Conservation (phyloP, 2,113 vertebrate species). For the Pipa parva region DNA sequence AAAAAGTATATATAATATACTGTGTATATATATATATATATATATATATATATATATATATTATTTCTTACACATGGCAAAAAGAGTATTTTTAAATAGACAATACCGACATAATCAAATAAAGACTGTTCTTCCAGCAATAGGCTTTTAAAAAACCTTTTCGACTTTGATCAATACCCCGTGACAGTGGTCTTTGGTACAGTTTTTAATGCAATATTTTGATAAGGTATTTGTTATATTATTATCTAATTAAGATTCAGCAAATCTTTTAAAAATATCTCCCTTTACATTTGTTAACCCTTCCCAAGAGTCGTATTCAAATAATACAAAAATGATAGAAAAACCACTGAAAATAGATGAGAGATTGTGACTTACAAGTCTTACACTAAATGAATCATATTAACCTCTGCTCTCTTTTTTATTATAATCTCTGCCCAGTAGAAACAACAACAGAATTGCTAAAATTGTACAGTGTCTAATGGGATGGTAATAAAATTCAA, state of each 20-base stretch:
- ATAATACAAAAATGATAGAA: conserved; percentile 48
- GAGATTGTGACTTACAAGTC: conserved; percentile 61
- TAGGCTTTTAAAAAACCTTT: no score
- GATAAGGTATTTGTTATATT: background rate
- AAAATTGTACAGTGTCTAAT: conserved; percentile 81
- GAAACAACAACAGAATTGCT: conserved; percentile 84
- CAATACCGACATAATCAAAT: no score
- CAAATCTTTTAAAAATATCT: background rate
- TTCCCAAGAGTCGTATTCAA: conserved; percentile 20
- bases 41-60: no score
- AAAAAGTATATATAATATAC: no score
- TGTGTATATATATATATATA: no score
- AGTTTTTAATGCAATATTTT: background rate
- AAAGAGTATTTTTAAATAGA: no score
- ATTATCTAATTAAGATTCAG: background rate
- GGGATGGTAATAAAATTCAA: conserved; percentile 83
- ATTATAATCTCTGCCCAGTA: conserved; percentile 74
- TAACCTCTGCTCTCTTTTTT: conserved; percentile 70
- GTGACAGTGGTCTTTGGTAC: no score
- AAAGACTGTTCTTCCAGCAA: no score
- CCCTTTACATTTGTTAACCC: background rate
- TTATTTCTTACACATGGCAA: no score
- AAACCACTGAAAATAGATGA: conserved; percentile 49
- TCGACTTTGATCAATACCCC: no score
- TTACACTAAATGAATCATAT: conserved; percentile 68